phyloP scores from a whole-genome alignment of 2,888 invertebrate genomes.

The Patella depressa region DNA sequence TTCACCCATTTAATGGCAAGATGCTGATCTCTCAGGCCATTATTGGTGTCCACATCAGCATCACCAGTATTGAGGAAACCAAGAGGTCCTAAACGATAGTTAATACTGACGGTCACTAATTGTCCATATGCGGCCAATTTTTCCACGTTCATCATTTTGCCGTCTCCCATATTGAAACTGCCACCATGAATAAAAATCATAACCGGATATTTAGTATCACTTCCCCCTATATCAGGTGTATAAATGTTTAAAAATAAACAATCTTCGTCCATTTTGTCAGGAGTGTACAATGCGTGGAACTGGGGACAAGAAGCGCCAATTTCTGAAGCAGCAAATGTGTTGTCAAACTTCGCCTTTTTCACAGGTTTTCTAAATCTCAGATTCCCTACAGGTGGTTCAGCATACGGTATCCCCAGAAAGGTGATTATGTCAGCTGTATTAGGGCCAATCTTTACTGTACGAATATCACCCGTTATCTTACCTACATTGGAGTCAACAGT shows the following conservation, averaged over 20 bases:
- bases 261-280: conserved; percentile 37
- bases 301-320: conserved; percentile 26
- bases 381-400: conserved; percentile 25
- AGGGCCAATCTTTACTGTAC: no score
- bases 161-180: conserved; percentile 42
- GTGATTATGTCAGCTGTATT: not conserved
- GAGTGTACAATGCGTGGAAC: not conserved
- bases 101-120: conserved; percentile 46
- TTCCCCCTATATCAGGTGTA: conserved; percentile 32
- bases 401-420: conserved; percentile 31
- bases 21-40: conserved; percentile 54
- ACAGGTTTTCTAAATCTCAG: conserved; percentile 27
- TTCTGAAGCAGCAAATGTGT: conserved; percentile 10
- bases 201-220: conserved; percentile 27
- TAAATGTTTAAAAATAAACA: conserved; percentile 53
- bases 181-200: conserved; percentile 51
- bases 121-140: conserved; percentile 40
- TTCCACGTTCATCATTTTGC: conserved; percentile 41
- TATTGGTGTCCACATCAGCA: conserved; percentile 48
- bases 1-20: conserved; percentile 52
- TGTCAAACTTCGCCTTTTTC: conserved; percentile 11
- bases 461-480: no score
- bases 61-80: conserved; percentile 55
- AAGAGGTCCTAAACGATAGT: conserved; percentile 49
- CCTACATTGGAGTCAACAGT: no score